Percentiles rank a stretch among this genome's conserved stretches.
Conservation (phyloP, 1,140 invertebrate species). For the Fopius arisanus region DNA sequence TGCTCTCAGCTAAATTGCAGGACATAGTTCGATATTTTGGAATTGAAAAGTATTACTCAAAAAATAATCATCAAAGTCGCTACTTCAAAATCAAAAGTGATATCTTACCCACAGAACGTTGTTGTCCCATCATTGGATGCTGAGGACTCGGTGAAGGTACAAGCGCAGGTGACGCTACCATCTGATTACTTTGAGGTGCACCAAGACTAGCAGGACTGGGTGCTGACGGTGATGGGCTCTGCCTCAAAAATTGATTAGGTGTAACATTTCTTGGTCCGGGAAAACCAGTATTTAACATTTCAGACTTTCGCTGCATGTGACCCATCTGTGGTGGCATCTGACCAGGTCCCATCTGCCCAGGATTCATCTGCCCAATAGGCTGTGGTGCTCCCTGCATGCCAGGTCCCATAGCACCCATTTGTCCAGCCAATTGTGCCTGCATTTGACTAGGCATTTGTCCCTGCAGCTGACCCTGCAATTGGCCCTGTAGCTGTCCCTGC, state of each 20-base stretch:
- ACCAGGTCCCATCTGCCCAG: conserved; percentile 65
- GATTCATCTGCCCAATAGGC: conserved; percentile 63
- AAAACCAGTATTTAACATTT: conserved; percentile 63
- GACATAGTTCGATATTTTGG: too few species aligned
- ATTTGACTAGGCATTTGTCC: conserved; percentile 45
- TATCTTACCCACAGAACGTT: conserved; percentile 58
- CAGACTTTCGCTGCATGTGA: conserved; percentile 62
- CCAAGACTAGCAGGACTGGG: conserved; percentile 73
- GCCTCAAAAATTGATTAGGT: conserved; percentile 73
- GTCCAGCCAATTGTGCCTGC: conserved; percentile 63
- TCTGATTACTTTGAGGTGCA: conserved; percentile 69
- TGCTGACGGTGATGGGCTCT: conserved; percentile 76
- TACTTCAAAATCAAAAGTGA: too few species aligned
- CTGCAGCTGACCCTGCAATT: conserved; percentile 52
- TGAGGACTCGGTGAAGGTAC: conserved; percentile 75
- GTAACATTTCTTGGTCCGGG: conserved; percentile 68
- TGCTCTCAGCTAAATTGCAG: too few species aligned
- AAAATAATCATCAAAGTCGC: too few species aligned
- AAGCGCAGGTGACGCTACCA: conserved; percentile 76
- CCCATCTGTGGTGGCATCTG: conserved; percentile 68
- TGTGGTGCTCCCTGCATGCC: conserved; percentile 61
- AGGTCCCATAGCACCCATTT: conserved; percentile 58
- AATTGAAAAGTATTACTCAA: too few species aligned
- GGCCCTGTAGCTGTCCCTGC: conserved; percentile 40
- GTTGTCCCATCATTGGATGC: conserved; percentile 65